A percentile compares a stretch with the other conserved stretches of the same genome.
Conservation (phyloP, 1,140 invertebrate genomes). For the Lordiphosa collinella region DNA sequence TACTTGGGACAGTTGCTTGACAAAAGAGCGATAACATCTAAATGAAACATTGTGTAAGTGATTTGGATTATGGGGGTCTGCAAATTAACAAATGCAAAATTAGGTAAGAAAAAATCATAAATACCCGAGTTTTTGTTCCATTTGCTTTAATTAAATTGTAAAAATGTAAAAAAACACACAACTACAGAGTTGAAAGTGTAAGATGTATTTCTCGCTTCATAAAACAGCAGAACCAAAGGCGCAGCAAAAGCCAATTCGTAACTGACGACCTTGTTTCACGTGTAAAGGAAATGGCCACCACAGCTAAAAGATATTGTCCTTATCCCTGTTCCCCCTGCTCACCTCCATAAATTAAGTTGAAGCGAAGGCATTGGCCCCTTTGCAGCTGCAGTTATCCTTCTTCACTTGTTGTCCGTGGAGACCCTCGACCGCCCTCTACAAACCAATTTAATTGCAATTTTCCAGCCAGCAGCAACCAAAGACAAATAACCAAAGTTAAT, state of each 20-base stretch:
- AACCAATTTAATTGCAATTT: slow-evolving; percentile 67
- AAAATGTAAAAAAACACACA: no score
- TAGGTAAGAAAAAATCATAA: not conserved
- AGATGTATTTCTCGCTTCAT: slow-evolving; percentile 26
- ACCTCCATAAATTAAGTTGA: slow-evolving; percentile 57
- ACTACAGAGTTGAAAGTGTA: no score
- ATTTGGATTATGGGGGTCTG: slow-evolving; percentile 17
- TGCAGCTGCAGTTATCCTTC: slow-evolving; percentile 41
- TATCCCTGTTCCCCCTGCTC: not conserved
- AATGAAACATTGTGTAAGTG: slow-evolving; percentile 46
- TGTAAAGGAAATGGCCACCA: slow-evolving; percentile 51
- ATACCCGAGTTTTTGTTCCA: not conserved
- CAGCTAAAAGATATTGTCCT: slow-evolving; percentile 13
- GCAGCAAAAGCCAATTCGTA: not conserved
- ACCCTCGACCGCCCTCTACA: no score
- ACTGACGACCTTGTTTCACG: slow-evolving; percentile 57
- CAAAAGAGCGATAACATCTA: slow-evolving; percentile 32
- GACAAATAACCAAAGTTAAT: slow-evolving; percentile 71
- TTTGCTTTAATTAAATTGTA: no score
- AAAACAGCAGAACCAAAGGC: slow-evolving; percentile 22
- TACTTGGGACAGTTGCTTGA: slow-evolving; percentile 13
- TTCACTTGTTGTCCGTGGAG: slow-evolving; percentile 60
- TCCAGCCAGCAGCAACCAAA: slow-evolving; percentile 36
- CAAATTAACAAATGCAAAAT: not conserved
- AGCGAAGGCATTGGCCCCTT: slow-evolving; percentile 41